A percentile compares a stretch with the other conserved stretches of the same genome.
Evolutionary conservation across 2,113 vertebrate species (phyloP).

Genomic region (Crocuta crocuta): DNA sequence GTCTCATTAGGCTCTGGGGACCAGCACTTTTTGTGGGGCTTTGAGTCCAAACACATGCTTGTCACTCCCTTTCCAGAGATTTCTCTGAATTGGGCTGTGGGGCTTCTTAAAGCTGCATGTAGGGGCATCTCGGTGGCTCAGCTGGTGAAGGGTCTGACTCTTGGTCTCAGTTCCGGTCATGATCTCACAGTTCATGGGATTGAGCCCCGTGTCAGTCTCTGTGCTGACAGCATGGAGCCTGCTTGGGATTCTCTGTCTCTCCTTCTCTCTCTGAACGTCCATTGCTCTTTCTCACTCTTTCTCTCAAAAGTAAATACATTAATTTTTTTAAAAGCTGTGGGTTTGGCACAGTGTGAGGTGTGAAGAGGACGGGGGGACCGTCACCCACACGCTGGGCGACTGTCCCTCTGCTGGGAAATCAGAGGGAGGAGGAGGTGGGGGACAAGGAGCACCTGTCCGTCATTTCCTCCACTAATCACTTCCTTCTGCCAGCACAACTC

Average conservation of each 20-base stretch:
- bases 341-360: not conserved
- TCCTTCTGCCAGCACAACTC: not conserved
- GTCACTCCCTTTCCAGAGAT: accelerated
- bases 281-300: too few relatives aligned
- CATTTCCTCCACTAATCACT: not conserved
- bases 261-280: too few relatives aligned
- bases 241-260: too few relatives aligned
- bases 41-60: not conserved
- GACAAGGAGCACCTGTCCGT: not conserved
- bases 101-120: not conserved
- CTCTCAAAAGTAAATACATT: too few relatives aligned
- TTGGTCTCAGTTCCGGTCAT: too few relatives aligned
- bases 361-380: not conserved
- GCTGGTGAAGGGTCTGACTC: too few relatives aligned
- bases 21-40: not conserved
- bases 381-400: not conserved
- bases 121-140: too few relatives aligned
- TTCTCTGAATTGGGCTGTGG: not conserved
- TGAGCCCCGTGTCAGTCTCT: too few relatives aligned
- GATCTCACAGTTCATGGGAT: too few relatives aligned
- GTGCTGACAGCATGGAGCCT: too few relatives aligned
- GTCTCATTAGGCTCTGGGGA: not conserved
- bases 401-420: not conserved
- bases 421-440: not conserved
- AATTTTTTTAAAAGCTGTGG: not conserved